Evolutionary conservation across 2,888 invertebrate species (phyloP), one percentile per base, ranked within the genome.

Genomic region (Lycophotia porphyrea): DNA sequence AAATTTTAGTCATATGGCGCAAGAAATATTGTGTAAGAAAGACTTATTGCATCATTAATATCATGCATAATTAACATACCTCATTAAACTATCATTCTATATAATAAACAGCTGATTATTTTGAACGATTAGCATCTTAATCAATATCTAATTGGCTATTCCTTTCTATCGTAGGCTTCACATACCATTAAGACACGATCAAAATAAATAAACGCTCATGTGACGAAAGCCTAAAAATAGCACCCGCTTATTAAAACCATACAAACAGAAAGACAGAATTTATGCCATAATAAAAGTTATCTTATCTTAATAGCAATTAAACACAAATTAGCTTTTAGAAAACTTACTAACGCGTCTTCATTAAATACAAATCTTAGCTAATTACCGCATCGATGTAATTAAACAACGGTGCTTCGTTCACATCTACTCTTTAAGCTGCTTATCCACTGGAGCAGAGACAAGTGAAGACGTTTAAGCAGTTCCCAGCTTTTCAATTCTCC

Each of bases 341-440:
- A 87, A 85, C 84, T 82, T 84, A 88, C 83, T 86, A 81, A 89
- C 75, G 80, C 87, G 76, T 72, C 76, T 84, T 87, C 86, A 90
- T 92, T 91, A 92, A 90, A 91, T 90, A 90, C 88, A 91, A 91
- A 92, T 91, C 90, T 89, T 87, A 65, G 88, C 90, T 93, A 92
- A 94, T 94, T 92, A 91, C 90, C 76, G 68, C 80, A 74, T 82
- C 74, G 84, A 74, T 78, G 85, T 89, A 88, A 90, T 91, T 87
- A 89, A 81, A 80, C 81, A 84, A 82, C 83, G 71, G 68, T 76
- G 83, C 44, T 76, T 83, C 71, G 68, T 80, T 79, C 61, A 84
- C 80, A 83, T 85, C 74, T 65, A 61, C 74, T 85, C 64, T 49
- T 64, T 5, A 75, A 9, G 74, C 55, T 58, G 44, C 27, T 21